A percentile compares a stretch with the other conserved stretches of the same genome.
These are phyloP conservation scores for Tubulanus polymorphus DNA, from an alignment of 2,888 invertebrate genomes.

Conservation along the genomic window DNA sequence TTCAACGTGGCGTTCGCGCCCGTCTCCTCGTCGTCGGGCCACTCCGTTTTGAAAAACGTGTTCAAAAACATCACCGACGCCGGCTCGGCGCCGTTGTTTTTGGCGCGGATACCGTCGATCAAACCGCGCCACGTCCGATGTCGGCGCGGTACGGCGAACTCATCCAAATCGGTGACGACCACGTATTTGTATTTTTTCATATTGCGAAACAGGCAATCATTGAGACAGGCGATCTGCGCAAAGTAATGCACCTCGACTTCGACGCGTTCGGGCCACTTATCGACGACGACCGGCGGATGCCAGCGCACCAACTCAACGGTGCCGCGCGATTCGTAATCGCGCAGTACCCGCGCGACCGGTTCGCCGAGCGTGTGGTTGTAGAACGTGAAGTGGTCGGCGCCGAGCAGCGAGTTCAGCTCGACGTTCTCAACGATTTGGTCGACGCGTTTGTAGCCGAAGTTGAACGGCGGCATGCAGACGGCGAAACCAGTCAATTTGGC, in stretches of 20 bases:
- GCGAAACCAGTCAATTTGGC: neutral
- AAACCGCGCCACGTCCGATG: neutral
- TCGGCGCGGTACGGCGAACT: neutral
- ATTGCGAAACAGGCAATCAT: constrained; percentile 2
- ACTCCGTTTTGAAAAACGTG: neutral
- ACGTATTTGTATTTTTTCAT: neutral
- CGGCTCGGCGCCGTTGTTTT: neutral
- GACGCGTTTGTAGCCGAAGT: neutral
- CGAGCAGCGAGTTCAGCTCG: neutral
- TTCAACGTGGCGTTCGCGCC: neutral
- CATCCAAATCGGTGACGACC: neutral
- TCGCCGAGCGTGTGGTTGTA: neutral
- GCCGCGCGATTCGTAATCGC: neutral
- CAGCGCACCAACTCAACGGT: constrained; percentile 1
- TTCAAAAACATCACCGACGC: neutral
- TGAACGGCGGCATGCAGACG: neutral
- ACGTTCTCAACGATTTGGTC: constrained; percentile 1
- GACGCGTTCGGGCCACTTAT: neutral
- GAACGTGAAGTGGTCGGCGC: neutral
- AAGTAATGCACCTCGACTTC: constrained; percentile 2
- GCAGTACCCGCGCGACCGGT: neutral
- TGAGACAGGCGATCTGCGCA: constrained; percentile 1
- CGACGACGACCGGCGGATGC: neutral
- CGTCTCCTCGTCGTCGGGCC: neutral
- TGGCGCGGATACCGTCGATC: neutral